phyloP scores from a whole-genome alignment of 2,797 vertebrate species.

The Sebastes minor region DNA sequence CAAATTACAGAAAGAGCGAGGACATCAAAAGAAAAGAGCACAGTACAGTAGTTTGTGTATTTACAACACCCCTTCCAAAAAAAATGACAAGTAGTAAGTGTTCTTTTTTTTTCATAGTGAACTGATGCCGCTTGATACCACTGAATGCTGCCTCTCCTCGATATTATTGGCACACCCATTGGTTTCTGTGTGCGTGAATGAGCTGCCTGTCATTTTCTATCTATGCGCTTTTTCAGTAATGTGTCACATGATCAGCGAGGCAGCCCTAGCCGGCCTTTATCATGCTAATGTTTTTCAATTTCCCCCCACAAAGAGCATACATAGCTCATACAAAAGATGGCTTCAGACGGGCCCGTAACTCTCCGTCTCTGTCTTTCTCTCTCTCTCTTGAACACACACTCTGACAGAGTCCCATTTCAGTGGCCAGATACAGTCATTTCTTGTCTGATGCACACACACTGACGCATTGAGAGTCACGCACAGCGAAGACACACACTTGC shows the following conservation, averaged over 20 bases:
- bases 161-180: conserved; percentile 70
- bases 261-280: conserved; percentile 88
- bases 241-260: conserved; percentile 81
- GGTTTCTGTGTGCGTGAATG: conserved; percentile 71
- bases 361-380: conserved; percentile 55
- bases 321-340: conserved; percentile 87
- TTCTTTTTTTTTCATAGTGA: conserved; percentile 5
- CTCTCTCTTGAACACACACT: conserved; percentile 22
- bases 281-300: conserved; percentile 89
- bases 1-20: conserved; percentile 52
- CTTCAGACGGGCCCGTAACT: conserved; percentile 74
- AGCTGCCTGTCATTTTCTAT: conserved; percentile 80
- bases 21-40: conserved; percentile 69
- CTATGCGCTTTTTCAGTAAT: conserved; percentile 80
- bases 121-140: conserved; percentile 53
- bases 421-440: conserved; percentile 76
- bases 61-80: conserved; percentile 47
- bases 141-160: conserved; percentile 51
- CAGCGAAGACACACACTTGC: conserved; percentile 6
- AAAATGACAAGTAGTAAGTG: conserved; percentile 48
- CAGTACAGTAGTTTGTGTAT: conserved; percentile 63
- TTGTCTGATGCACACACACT: conserved; percentile 71
- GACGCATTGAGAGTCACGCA: conserved; percentile 46
- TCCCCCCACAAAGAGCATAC: conserved; percentile 85
- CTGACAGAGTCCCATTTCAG: conserved; percentile 68